Base-by-base conservation (phyloP, 1,140 invertebrate genomes). In the Achatina immaculata region DNA sequence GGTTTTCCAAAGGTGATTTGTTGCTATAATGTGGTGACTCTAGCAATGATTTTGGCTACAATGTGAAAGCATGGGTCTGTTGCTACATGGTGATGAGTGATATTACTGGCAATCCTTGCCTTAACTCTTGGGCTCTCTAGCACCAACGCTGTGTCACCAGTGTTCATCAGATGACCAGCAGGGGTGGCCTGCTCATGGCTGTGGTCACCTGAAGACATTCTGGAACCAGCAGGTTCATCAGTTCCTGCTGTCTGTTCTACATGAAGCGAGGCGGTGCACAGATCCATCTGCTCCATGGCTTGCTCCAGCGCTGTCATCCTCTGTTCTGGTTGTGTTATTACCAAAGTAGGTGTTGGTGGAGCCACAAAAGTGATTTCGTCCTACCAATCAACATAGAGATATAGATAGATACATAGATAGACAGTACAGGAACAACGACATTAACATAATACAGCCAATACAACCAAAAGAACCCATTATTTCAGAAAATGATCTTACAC, bases 271-370 rank as follows among this genome's bases (percentile, higher is more conserved):
- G 75, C 75, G 9, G 75, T 66, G 36, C 55, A 65, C 24, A 66
- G 6, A 21, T 78, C 66, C 77, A 79, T 79, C 34, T 79, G 77
- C 55, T 69, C 42, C 40, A 79, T 69, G 31, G 77, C 77, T 31
- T 58, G n/a, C 3, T 79, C 51, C n/a, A 79, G 34, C 2, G 40
- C 55, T 24, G 36, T 43, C 76, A 78, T 38, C 14, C 71, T 43
- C 38, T 14, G 55, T 24, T 19, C 14, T n/a, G 55, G 55, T n/a
- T 58, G 55, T 24, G 21, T 24, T 4, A 58, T 24, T 24, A 58
- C 14, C 55, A n/a, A 58, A 11, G 11, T 11, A 4, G 55, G n/a
- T 58, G 55, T 19, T 58, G 55, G 11, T 4, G 55, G 6, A 4
- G 24, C 11, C 3, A 19, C 55, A n/a, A 3, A 58, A 58, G 55